Evolutionary conservation across 64 coral and sea anemone species (phyloP), one percentile per base, ranked within the genome.

Genomic region (Orbicella faveolata): DNA sequence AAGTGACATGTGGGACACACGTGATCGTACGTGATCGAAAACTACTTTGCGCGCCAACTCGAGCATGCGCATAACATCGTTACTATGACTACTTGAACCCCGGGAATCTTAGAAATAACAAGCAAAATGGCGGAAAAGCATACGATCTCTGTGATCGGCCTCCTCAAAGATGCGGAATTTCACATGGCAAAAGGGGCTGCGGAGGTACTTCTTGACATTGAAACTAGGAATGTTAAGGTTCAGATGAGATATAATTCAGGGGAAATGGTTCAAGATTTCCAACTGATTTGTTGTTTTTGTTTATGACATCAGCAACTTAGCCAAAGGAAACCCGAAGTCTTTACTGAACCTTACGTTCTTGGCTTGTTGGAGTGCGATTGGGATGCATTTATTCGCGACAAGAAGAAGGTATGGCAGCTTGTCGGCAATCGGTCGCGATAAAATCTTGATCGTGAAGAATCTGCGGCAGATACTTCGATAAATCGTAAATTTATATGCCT

Each of bases 291-390:
- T 33, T 91, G 2, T 52, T 21, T n/a, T 6, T 61, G 9, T 64
- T 67, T 53, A 75, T 26, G 69, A 74, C 81, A 21, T 16, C 75
- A 99, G 97, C 88, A 96, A 93, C 76, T 99, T 26, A 80, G 73
- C 34, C 78, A 80, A 52, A 93, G 95, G 79, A 91, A 96, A 20
- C 67, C 91, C 15, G 79, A 99, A 35, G 62, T 86, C 19, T 99
- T 99, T 74, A 78, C 89, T 17, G 87, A 88, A 41, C 97, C 97
- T 1, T 64, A 92, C 21, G 67, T 79, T 34, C 79, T 96, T 16
- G 97, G 97, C 34, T 89, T 99, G 75, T 66, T 99, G 67, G 97
- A 99, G 73, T 99, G 94, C 64, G 97, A 99, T 63, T 99, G 97
- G 97, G 79, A 91, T 51, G 54, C 77, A 4, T 99, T 95, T 80